Base-by-base conservation (phyloP, 2,888 invertebrate species). In the Callimorpha dominula region DNA sequence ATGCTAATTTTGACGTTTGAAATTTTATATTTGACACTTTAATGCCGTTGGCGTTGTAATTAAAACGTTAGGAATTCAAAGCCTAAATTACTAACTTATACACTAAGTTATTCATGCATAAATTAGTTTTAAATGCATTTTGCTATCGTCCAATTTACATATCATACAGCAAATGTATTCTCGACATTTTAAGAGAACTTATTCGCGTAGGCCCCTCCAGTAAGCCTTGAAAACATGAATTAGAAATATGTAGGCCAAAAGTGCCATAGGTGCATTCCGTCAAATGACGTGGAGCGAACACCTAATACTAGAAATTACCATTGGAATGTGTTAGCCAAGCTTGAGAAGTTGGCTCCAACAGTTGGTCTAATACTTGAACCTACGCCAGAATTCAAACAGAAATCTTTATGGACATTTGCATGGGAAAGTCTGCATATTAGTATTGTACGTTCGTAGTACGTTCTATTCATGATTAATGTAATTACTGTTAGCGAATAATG, bases 161-260 rank as follows among this genome's bases (percentile, higher is more conserved):
- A 14, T 20, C 14, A 70, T 52, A 43, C 72, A 70, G 63, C 20
- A 74, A 82, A 76, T 78, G 8, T 79, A 81, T 78, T 73, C 72
- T 20, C 57, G 52, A 66, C 69, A 73, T 74, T 83, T 77, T 50
- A 71, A 70, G 69, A 68, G 71, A 78, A 49, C 62, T 69, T 69
- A 81, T 76, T 78, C 70, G 83, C 85, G 83, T 83, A 81, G 85
- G 85, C 54, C 50, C 50, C 42, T 70, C 75, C 49, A 73, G 84
- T 73, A 76, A 81, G 82, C 83, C 85, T 83, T 83, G 85, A 77
- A 72, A 76, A 66, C 72, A 64, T 75, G 75, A 84, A 80, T 83
- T 78, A 69, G 74, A 73, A 76, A 63, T 77, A 84, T 77, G 81
- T 77, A 68, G 83, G 83, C 77, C 73, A 76, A 78, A 84, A 81